These are phyloP conservation scores for Alectoris magna DNA, from an alignment of 2,797 vertebrate genomes.

Conservation along the genomic window DNA sequence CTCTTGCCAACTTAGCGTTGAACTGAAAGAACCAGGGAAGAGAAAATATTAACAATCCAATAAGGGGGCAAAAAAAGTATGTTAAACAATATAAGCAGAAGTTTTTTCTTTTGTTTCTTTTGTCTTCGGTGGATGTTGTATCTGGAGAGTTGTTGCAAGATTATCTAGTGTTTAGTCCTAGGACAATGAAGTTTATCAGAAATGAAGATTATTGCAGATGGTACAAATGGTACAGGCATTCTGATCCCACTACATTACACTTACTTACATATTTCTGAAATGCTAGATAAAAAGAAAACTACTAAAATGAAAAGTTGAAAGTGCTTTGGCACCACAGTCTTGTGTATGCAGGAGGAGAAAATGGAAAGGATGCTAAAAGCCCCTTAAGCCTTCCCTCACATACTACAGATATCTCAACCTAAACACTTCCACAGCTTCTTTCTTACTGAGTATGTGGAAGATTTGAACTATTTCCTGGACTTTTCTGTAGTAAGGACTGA, in stretches of 20 bases:
- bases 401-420: background rate
- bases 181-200: background rate
- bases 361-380: background rate
- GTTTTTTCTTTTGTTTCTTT: background rate
- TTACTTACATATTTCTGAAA: background rate
- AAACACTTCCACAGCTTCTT: background rate
- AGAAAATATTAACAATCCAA: background rate
- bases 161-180: background rate
- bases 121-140: background rate
- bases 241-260: background rate
- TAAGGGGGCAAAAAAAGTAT: background rate
- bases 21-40: slow-evolving; percentile 83
- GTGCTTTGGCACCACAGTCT: background rate
- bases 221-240: background rate
- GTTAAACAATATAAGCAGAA: background rate
- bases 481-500: background rate
- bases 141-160: background rate
- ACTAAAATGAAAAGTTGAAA: background rate
- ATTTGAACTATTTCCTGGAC: background rate
- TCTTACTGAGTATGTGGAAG: background rate
- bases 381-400: background rate
- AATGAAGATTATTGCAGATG: background rate
- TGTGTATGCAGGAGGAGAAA: background rate
- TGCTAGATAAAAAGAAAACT: background rate
- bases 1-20: slow-evolving; percentile 88